Percentiles rank a stretch among this genome's conserved stretches.
Conservation (phyloP, 2,888 invertebrate genomes). For the Spodoptera littoralis region DNA sequence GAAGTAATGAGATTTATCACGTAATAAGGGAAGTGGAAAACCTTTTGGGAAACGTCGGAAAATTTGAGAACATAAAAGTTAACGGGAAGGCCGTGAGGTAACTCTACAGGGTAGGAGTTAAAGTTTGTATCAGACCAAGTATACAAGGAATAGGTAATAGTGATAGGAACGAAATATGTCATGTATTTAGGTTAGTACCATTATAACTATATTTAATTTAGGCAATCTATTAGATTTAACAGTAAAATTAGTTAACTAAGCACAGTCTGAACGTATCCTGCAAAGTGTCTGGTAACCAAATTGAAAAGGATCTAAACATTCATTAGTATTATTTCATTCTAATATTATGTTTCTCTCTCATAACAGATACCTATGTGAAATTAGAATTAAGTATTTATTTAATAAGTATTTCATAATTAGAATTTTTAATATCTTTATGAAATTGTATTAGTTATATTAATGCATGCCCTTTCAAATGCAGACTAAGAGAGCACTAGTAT, state of each 20-base stretch:
- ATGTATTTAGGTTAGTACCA: constrained; percentile 1
- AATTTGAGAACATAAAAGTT: neutral
- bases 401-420: constrained; percentile 10
- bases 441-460: constrained; percentile 28
- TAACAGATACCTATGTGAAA: constrained; percentile 3
- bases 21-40: too few relatives aligned
- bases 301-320: neutral
- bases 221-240: constrained; percentile 1
- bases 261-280: constrained; percentile 7
- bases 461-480: constrained; percentile 20
- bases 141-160: constrained; percentile 8
- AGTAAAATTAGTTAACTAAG: constrained; percentile 1
- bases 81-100: neutral
- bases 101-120: constrained; percentile 5
- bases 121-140: constrained; percentile 21
- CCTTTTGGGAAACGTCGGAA: neutral
- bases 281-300: neutral
- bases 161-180: constrained; percentile 9
- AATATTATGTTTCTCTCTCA: neutral
- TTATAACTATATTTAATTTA: constrained; percentile 9
- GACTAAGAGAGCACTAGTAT: neutral
- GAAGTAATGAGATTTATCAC: too few relatives aligned
- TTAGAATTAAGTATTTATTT: constrained; percentile 14
- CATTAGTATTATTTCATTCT: neutral
- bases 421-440: constrained; percentile 16